Base-by-base conservation (phyloP, 2,113 vertebrate genomes). In the Arvicanthis niloticus region DNA sequence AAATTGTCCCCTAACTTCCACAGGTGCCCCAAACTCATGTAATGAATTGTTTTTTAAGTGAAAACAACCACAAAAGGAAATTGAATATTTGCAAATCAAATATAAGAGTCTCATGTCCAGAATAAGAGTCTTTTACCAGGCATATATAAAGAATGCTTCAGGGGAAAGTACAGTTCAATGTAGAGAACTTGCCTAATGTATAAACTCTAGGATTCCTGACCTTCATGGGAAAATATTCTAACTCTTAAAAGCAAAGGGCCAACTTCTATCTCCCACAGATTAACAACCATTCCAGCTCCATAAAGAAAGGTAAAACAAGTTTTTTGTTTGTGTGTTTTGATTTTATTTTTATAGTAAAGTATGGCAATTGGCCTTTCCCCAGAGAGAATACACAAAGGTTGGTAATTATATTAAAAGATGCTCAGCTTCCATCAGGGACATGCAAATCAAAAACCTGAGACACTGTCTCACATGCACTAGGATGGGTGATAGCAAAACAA, bases 11-110 rank as follows among this genome's bases (percentile, higher is more conserved):
- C n/a, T 62, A 8, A 42, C 40, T 29, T 84, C 58, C n/a, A 60
- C 22, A 42, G 7, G 22, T 40, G 21, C 11, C 24, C n/a, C 24
- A 6, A 3, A 7, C 45, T 10, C 29, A 4, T 15, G 0, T 16
- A 58, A n/a, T n/a, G 24, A 45, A 31, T 31, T 42, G 22, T 42
- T 65, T 60, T 65, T 65, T 31, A 45, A 85, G 24, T 29, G 7
- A 65, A 65, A 85, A 31, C 31, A 72, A 58, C n/a, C 24, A 45
- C n/a, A 60, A 15, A 68, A 68, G 37, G 13, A 16, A 40, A 45
- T 60, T 37, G 48, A 91, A 60, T 84, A 62, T 73, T 73, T 73
- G 12, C 42, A 84, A 60, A 88, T 29, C 24, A 53, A 51, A 76
- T 76, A 21, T 19, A 8, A 56, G 60, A 42, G n/a, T 31, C n/a